Base-by-base conservation (phyloP, 2,797 vertebrate species). In the Pipistrellus kuhlii region DNA sequence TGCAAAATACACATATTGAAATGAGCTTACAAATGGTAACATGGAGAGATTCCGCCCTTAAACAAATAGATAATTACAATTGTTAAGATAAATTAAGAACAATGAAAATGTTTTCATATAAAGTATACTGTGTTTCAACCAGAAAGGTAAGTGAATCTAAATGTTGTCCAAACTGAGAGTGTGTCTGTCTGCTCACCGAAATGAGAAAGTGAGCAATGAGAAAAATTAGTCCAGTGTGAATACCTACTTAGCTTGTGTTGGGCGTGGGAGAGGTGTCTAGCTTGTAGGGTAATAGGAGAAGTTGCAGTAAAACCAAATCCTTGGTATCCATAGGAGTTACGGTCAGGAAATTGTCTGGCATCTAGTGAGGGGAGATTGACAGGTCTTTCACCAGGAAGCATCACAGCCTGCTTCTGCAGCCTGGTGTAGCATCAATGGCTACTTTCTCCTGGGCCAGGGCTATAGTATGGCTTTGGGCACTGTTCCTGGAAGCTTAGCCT, bases 401-500 rank as follows among this genome's bases (percentile, higher is more conserved):
- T 66, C 7, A 3, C 21, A 41, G 32, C 14, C 4, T 23, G 46
- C 20, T 12, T 62, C 75, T 44, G 15, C 17, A 68, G 32, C 66
- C n/a, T 53, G n/a, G 35, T 84, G 12, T 17, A 7, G 35, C 1
- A 4, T 48, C 53, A 20, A 30, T 38, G 32, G 38, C 30, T 59
- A 5, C 38, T 66, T 85, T 76, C 66, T 83, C 48, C 77, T 25
- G 83, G 53, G 27, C 1, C 32, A 32, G 38, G 51, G 77, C 51
- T 41, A 6, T 35, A 69, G 4, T 27, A 48, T 64, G 21, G 59
- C 73, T 88, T 64, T 84, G 41, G 72, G 59, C 89, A 89, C 38
- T 93, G 17, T 76, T 92, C 53, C 82, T n/a, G 15, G 59, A 94
- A 94, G 55, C 48, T 73, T n/a, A 89, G 68, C 48, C 75, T 75